Conservation (phyloP, 2,888 invertebrate species). For the Leucoptera coffeella region DNA sequence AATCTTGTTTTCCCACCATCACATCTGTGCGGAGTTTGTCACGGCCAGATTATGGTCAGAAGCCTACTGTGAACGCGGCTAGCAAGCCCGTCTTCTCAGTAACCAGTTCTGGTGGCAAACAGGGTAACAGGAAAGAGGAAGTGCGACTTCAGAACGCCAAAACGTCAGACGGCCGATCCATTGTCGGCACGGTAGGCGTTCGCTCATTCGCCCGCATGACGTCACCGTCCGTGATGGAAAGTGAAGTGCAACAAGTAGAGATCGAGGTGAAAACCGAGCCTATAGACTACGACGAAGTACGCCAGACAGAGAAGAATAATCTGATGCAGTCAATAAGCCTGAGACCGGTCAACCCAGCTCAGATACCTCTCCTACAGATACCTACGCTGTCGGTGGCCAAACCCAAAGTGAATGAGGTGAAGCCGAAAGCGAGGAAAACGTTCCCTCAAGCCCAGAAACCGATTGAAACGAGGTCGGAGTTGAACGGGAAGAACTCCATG, state of each 20-base stretch:
- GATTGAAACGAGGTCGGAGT: slow-evolving; percentile 25
- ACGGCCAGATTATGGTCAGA: neutral
- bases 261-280: slow-evolving; percentile 40
- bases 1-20: slow-evolving; percentile 22
- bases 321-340: slow-evolving; percentile 31
- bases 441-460: slow-evolving; percentile 31
- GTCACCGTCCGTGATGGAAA: slow-evolving; percentile 12
- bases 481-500: slow-evolving; percentile 41
- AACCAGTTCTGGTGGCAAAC: slow-evolving; percentile 18
- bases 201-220: slow-evolving; percentile 37
- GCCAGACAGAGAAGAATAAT: slow-evolving; percentile 29
- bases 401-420: slow-evolving; percentile 8
- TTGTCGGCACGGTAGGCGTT: slow-evolving; percentile 31
- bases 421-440: slow-evolving; percentile 27
- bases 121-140: slow-evolving; percentile 20
- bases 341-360: slow-evolving; percentile 19
- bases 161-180: slow-evolving; percentile 14
- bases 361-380: neutral
- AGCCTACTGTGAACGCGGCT: slow-evolving; percentile 8
- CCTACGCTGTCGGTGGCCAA: slow-evolving; percentile 10
- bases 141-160: slow-evolving; percentile 19
- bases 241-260: slow-evolving; percentile 13
- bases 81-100: slow-evolving; percentile 18
- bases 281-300: slow-evolving; percentile 30
- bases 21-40: slow-evolving; percentile 25